phyloP scores from a whole-genome alignment of 2,113 vertebrate genomes.

The Pachyramphus minor region DNA sequence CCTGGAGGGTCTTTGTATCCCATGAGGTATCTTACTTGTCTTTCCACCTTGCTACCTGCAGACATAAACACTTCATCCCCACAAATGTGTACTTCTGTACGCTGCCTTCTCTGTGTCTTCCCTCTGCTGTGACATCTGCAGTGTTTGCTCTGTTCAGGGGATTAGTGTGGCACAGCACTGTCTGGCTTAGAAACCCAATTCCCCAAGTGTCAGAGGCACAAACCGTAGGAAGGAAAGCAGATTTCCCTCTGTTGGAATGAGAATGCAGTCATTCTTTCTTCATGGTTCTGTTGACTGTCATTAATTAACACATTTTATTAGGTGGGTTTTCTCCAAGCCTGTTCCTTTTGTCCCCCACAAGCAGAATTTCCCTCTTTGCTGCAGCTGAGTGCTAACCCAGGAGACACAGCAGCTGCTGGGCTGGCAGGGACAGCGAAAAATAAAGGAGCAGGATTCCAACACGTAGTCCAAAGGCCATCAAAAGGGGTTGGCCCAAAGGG shows the following conservation, averaged over 20 bases:
- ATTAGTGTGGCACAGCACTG: background rate
- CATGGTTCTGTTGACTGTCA: background rate
- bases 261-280: background rate
- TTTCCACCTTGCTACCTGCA: background rate
- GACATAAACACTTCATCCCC: background rate
- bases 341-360: background rate
- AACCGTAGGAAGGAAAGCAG: background rate
- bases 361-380: background rate
- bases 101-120: background rate
- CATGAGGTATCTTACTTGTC: background rate
- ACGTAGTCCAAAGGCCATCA: background rate
- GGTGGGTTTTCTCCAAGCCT: background rate
- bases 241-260: background rate
- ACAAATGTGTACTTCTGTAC: background rate
- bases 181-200: background rate
- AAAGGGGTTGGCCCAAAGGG: background rate
- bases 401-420: background rate
- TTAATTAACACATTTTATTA: slow-evolving; percentile 24
- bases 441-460: background rate
- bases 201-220: background rate
- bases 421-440: background rate
- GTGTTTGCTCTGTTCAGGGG: background rate
- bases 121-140: background rate
- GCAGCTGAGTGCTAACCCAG: background rate
- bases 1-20: background rate